Evolutionary conservation across 2,888 invertebrate species (phyloP), one percentile per base, ranked within the genome.

Genomic region (Idaea aversata): DNA sequence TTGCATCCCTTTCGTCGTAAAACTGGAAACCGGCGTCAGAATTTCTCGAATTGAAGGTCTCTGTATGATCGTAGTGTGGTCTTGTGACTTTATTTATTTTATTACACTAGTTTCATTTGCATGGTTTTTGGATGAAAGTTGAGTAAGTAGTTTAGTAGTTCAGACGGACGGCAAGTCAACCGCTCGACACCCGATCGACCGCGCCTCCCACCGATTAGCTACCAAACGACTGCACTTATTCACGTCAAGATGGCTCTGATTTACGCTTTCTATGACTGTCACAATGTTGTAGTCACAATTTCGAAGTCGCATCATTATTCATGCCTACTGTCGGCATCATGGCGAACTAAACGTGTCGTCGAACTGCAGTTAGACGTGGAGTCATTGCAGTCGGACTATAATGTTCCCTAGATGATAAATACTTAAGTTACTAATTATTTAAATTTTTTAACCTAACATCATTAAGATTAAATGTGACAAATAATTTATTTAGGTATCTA

Each of bases 21-120:
- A 77, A 75, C 72, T 69, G 68, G 63, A 69, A 70, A 68, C 62
- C 64, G 60, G 64, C 67, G 67, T 72, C 72, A 67, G 71, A 71
- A 72, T 72, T 71, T 70, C 72, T 74, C 68, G 66, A 70, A 72
- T 65, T 71, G 67, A 70, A 71, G 70, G 69, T 70, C 68, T 65
- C 65, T 69, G 67, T 65, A 70, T 67, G 71, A 71, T 70, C 67
- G 68, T 68, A 74, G 72, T 69, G 65, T 60, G 65, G 63, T 62
- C 61, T 57, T 68, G 63, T 61, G 59, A 25, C 15, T 59, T 25
- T 59, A 61, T 69, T 67, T 65, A 65, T 62, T 67, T 67, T 65
- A 63, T 62, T 64, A 58, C 16, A 16, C 15, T 58, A 15, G 58
- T 58, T 47, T 47, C 47, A 62, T 67, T 67, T 67, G 59, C 67